Conservation (phyloP, 2,888 invertebrate genomes). For the Napeogenes inachia region DNA sequence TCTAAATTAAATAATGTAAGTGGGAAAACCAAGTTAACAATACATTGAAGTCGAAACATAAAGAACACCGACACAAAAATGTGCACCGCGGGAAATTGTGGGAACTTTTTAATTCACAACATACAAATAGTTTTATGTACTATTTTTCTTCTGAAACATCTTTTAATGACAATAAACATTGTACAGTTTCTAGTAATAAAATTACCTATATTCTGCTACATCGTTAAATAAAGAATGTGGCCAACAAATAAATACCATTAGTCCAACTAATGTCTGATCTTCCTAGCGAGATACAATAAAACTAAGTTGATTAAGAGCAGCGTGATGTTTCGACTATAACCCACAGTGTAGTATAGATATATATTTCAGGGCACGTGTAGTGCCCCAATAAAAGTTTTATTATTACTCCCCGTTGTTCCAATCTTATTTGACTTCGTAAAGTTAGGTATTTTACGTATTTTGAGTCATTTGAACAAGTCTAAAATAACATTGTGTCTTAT, state of each 20-base stretch:
- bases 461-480: conserved; percentile 37
- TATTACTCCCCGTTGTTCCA: conserved; percentile 48
- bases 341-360: conserved; percentile 37
- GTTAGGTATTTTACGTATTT: conserved; percentile 32
- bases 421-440: conserved; percentile 50
- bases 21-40: conserved; percentile 27
- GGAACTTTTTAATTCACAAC: conserved; percentile 28
- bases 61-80: conserved; percentile 30
- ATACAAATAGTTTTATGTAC: conserved; percentile 26
- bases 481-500: conserved; percentile 22
- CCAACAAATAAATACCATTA: conserved; percentile 54
- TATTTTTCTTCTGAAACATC: conserved; percentile 17
- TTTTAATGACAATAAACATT: conserved; percentile 27
- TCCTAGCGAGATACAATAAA: conserved; percentile 47
- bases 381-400: conserved; percentile 58
- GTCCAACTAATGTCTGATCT: conserved; percentile 42
- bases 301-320: conserved; percentile 54
- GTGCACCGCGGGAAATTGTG: conserved; percentile 26
- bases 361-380: conserved; percentile 43
- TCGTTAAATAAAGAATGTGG: conserved; percentile 27
- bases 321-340: conserved; percentile 44
- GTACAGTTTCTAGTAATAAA: conserved; percentile 24
- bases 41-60: conserved; percentile 25
- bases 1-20: conserved; percentile 25
- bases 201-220: conserved; percentile 25